Percentiles rank a stretch among this genome's conserved stretches.
These are phyloP conservation scores for Erpobdella octoculata DNA, from an alignment of 2,888 invertebrate species.

Conservation along the genomic window DNA sequence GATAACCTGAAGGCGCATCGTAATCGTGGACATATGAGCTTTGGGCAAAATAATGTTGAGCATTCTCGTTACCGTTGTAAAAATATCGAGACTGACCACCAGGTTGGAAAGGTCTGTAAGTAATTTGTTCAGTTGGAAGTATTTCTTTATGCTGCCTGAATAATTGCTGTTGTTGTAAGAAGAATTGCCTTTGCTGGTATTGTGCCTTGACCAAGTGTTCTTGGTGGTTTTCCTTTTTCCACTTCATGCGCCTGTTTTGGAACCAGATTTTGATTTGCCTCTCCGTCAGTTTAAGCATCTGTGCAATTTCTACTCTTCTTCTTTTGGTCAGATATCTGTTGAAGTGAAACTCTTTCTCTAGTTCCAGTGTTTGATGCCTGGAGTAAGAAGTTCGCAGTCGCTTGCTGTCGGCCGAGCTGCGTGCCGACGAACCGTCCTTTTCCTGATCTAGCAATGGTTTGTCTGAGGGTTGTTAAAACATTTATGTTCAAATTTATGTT, in stretches of 20 bases:
- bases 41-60: too few relatives aligned
- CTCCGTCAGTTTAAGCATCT: conserved; percentile 1
- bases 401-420: neutral
- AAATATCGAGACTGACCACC: too few relatives aligned
- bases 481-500: too few relatives aligned
- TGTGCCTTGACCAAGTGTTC: neutral
- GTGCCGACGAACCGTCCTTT: neutral
- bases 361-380: neutral
- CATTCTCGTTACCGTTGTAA: too few relatives aligned
- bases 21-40: too few relatives aligned
- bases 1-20: too few relatives aligned
- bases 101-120: too few relatives aligned
- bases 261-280: conserved; percentile 15
- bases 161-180: neutral
- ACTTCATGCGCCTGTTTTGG: conserved; percentile 16
- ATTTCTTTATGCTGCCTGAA: too few relatives aligned
- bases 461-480: neutral
- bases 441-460: neutral
- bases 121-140: too few relatives aligned
- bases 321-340: conserved; percentile 3
- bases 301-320: neutral
- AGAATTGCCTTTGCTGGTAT: neutral
- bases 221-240: neutral
- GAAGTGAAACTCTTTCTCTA: conserved; percentile 13
- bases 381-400: conserved; percentile 9